These are phyloP conservation scores for Stegodyphus dumicola DNA, from an alignment of 1,140 invertebrate genomes.

Conservation along the genomic window DNA sequence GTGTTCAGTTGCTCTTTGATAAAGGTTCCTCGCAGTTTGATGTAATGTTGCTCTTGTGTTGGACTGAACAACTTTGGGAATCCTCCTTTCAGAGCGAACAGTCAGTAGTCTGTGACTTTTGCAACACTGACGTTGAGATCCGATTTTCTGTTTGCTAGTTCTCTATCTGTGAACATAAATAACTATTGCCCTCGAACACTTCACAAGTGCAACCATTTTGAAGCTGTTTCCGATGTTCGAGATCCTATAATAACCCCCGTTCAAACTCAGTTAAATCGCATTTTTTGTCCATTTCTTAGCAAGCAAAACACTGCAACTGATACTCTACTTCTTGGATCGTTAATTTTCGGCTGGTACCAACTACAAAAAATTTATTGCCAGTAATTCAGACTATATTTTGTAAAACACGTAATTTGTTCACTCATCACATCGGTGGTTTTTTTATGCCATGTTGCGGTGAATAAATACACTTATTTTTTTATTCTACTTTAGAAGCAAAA, in stretches of 20 bases:
- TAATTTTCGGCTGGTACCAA: no score
- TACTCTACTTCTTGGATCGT: neutral
- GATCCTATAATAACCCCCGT: neutral
- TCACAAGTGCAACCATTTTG: slow-evolving; percentile 1
- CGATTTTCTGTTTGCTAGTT: no score
- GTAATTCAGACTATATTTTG: no score
- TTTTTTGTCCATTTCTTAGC: neutral
- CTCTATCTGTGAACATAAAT: neutral
- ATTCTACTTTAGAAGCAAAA: no score
- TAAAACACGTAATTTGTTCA: no score
- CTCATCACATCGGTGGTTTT: no score
- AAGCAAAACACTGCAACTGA: neutral
- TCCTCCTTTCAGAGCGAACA: neutral
- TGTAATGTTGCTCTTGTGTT: neutral
- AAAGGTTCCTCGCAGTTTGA: neutral
- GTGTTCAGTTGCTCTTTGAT: neutral
- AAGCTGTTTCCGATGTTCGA: neutral
- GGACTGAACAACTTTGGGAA: no score
- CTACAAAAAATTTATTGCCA: no score
- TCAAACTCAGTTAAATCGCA: neutral
- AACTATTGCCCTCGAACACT: neutral
- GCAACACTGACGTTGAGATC: neutral
- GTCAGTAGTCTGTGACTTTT: neutral
- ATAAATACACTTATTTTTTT: no score
- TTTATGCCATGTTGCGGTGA: no score